These are phyloP conservation scores for Xenentodon cancila DNA, from an alignment of 2,797 vertebrate species.

Conservation along the genomic window DNA sequence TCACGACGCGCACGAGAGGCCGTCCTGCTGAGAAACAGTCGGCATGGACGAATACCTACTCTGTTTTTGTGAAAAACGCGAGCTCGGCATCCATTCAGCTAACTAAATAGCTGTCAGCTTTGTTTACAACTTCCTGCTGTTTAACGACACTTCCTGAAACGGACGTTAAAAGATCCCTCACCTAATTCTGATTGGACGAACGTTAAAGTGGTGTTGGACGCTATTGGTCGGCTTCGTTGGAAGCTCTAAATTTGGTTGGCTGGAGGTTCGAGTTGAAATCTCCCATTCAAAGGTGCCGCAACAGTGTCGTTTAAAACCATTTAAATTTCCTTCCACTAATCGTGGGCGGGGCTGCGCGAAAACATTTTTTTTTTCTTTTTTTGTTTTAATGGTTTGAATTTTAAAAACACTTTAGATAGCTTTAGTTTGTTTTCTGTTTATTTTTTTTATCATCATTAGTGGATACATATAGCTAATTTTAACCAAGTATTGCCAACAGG, in stretches of 20 bases:
- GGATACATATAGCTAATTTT: too few species aligned
- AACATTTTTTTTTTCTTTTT: too few species aligned
- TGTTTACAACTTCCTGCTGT: conserved; percentile 83
- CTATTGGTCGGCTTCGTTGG: conserved; percentile 53
- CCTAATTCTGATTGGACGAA: conserved; percentile 69
- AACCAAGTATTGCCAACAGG: too few species aligned
- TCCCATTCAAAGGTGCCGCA: conserved; percentile 1
- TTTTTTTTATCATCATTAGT: too few species aligned
- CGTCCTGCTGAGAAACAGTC: not conserved
- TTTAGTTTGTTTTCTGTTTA: too few species aligned
- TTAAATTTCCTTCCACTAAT: conserved; percentile 7
- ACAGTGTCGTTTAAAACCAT: not conserved
- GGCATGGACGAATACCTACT: not conserved
- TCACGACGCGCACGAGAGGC: not conserved
- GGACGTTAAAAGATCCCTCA: conserved; percentile 78
- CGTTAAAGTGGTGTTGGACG: not conserved
- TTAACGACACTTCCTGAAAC: conserved; percentile 81
- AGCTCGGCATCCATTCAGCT: conserved; percentile 44
- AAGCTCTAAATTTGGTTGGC: conserved; percentile 45
- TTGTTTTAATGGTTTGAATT: too few species aligned
- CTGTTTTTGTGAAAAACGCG: conserved; percentile 32
- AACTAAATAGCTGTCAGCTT: conserved; percentile 72
- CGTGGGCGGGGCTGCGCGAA: too few species aligned
- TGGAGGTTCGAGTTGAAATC: not conserved
- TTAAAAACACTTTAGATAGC: too few species aligned